These are phyloP conservation scores for Drosophila asahinai DNA, from an alignment of 1,140 invertebrate species.

Conservation along the genomic window DNA sequence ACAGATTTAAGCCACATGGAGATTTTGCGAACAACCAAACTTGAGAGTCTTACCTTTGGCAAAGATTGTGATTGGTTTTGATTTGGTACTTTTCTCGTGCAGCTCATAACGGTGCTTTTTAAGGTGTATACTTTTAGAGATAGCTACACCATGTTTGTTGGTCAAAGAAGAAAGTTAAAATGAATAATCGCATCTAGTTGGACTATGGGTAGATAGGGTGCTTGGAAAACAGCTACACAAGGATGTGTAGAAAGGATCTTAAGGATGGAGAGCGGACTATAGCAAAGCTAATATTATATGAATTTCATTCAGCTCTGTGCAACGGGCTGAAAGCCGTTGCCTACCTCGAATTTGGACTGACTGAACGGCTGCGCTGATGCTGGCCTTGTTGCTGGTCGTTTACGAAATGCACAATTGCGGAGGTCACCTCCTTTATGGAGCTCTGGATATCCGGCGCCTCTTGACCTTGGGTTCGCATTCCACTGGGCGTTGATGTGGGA, in stretches of 20 bases:
- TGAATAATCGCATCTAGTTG: not conserved
- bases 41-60: constrained; percentile 29
- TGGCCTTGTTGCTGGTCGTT: constrained; percentile 87
- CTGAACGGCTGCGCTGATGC: constrained; percentile 84
- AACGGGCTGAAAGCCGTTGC: constrained; percentile 16
- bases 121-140: constrained; percentile 5
- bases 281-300: not conserved
- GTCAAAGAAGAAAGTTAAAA: constrained; percentile 4
- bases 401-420: constrained; percentile 96
- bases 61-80: constrained; percentile 3
- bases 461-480: constrained; percentile 85
- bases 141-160: constrained; percentile 4
- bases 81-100: constrained; percentile 19
- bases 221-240: not conserved
- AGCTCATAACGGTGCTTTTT: constrained; percentile 3
- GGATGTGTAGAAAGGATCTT: not conserved
- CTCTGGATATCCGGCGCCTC: constrained; percentile 91
- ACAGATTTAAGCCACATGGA: constrained; percentile 14
- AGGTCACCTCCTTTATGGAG: constrained; percentile 96
- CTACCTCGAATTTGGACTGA: constrained; percentile 85
- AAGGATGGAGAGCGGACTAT: not conserved
- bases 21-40: constrained; percentile 5
- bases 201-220: not conserved
- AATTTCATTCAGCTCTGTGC: not conserved
- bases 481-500: constrained; percentile 49